Evolutionary conservation across 2,888 invertebrate species (phyloP), one percentile per base, ranked within the genome.

Genomic region (Sesia apiformis): DNA sequence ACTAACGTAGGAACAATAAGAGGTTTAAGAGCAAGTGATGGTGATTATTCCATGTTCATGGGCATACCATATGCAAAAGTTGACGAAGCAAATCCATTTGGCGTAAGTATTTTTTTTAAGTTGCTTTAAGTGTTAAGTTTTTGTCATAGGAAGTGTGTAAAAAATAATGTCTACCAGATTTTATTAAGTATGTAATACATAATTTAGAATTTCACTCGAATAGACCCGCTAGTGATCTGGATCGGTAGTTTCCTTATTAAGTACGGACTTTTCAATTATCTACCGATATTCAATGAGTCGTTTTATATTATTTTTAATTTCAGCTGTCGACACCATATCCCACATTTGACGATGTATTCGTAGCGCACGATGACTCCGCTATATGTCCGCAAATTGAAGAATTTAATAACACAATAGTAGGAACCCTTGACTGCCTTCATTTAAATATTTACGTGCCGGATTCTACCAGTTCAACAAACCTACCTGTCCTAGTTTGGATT

Each of bases 21-120:
- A 4, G 82, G 81, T 0, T 57, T 70, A n/a, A 63, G 56, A 40
- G 67, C 23, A 23, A 23, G 72, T 7, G 69, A 74, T 56, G 72
- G 74, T 0, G 65, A 69, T 3, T 81, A 74, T 43, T 63, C 65
- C 4, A 76, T 78, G 40, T 85, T 75, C 53, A 72, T 81, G 57
- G 84, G 85, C 4, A 70, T 86, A 49, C 84, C 85, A 0, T 85
- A 76, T 58, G 84, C 78, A 5, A 65, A 58, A 52, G 78, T 85
- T 0, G 62, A 81, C 50, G 62, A 70, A 39, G 56, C 58, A 0
- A 76, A 81, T 55, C 78, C 82, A 41, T 86, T 85, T 65, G 81
- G 80, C 59, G 84, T 84, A 59, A 72, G 79, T 71, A 56, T 58
- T 53, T 52, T 53, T 52, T 23, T 23, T 1, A 23, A 23, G 23